A percentile compares a stretch with the other conserved stretches of the same genome.
Conservation (phyloP, 2,113 vertebrate genomes). For the Plecotus auritus region DNA sequence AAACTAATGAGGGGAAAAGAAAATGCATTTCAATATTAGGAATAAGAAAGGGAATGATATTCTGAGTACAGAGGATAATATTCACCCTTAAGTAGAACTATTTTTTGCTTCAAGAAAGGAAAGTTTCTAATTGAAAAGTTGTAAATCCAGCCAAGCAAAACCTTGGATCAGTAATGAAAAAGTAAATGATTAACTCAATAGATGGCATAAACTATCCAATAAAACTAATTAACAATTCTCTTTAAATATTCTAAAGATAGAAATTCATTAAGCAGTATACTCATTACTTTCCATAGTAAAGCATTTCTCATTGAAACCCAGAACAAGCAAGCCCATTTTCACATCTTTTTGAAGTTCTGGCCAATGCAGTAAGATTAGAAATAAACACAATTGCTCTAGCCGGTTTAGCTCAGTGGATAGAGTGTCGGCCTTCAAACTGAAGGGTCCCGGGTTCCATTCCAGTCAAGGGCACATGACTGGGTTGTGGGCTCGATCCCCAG, state of each 20-base stretch:
- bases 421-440: too few species aligned
- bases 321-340: neutral
- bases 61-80: neutral
- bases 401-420: too few species aligned
- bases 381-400: neutral
- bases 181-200: neutral
- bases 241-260: slow-evolving; percentile 11
- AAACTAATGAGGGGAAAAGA: neutral
- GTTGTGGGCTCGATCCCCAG: too few species aligned
- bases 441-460: too few species aligned
- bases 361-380: neutral
- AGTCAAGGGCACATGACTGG: too few species aligned
- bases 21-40: neutral
- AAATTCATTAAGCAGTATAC: neutral
- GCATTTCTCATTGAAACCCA: slow-evolving; percentile 18
- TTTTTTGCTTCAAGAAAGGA: slow-evolving; percentile 14
- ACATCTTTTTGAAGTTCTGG: slow-evolving; percentile 13
- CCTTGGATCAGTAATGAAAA: neutral
- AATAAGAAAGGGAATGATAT: neutral
- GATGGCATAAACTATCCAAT: neutral
- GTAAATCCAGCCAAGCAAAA: neutral
- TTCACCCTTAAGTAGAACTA: neutral
- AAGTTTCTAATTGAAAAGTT: neutral
- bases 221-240: slow-evolving; percentile 12
- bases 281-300: neutral